Evolutionary conservation across 2,113 vertebrate genomes (phyloP).

Genomic region (Candoia aspera): DNA sequence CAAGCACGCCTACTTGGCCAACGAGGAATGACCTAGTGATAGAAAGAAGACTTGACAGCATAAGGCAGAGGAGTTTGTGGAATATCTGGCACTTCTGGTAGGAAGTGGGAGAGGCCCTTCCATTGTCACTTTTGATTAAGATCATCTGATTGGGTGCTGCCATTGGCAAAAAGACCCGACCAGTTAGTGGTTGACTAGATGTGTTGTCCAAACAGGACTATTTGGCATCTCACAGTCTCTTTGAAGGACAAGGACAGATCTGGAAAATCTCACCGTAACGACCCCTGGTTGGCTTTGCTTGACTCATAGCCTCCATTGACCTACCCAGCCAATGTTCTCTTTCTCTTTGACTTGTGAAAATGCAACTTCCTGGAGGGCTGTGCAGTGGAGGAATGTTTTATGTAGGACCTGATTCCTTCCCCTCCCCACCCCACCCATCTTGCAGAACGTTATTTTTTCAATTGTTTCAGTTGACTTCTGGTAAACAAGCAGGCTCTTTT

Average conservation of each 20-base stretch:
- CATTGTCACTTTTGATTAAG: neutral
- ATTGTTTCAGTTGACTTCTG: neutral
- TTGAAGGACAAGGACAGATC: neutral
- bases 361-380: neutral
- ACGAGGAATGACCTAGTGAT: no score
- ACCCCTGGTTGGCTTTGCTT: neutral
- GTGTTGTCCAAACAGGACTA: neutral
- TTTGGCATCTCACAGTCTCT: neutral
- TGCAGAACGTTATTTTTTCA: neutral
- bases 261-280: neutral
- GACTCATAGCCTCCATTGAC: neutral
- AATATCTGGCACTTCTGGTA: neutral
- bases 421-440: no score
- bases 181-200: neutral
- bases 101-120: neutral
- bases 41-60: neutral
- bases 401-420: neutral
- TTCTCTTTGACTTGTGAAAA: neutral
- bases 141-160: neutral
- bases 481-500: neutral
- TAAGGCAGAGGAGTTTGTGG: neutral
- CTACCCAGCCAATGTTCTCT: neutral
- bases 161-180: neutral
- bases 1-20: no score
- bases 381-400: neutral